Evolutionary conservation across 2,113 vertebrate species (phyloP).

Genomic region (Stigmatopora nigra): DNA sequence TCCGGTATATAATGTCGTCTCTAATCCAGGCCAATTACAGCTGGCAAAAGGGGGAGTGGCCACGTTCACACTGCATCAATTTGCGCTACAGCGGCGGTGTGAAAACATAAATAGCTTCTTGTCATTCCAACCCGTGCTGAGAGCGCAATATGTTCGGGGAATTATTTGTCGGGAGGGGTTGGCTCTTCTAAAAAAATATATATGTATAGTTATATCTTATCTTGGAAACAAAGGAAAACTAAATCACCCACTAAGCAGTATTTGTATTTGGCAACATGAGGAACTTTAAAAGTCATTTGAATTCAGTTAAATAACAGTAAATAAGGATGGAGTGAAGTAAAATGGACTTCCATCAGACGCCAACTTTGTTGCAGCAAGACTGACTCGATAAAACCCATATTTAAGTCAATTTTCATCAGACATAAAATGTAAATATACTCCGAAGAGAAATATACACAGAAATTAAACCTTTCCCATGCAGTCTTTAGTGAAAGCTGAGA

Average conservation of each 20-base stretch:
- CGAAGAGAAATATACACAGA: background rate
- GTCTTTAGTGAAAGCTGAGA: background rate
- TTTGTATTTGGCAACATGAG: too few species aligned
- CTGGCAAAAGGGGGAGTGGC: conserved; percentile 43
- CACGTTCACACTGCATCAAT: conserved; percentile 56
- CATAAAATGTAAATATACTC: background rate
- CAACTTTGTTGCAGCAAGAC: too few species aligned
- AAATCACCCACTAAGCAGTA: background rate
- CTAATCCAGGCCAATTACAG: conserved; percentile 60
- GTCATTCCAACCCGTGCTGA: conserved; percentile 39
- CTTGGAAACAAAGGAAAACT: background rate
- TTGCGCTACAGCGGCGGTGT: conserved; percentile 39
- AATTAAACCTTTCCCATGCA: background rate
- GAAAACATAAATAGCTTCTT: conserved; percentile 56
- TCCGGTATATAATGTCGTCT: conserved; percentile 49
- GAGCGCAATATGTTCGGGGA: conserved; percentile 9
- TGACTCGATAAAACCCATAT: background rate
- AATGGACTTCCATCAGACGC: too few species aligned
- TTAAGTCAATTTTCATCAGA: background rate
- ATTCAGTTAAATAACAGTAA: background rate
- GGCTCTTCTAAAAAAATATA: background rate
- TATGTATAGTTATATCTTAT: too few species aligned
- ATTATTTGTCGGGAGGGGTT: conserved; percentile 10
- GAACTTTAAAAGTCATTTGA: too few species aligned
- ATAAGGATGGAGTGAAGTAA: background rate